These are phyloP conservation scores for Apogon talboti DNA, from an alignment of 2,797 vertebrate genomes.

Conservation along the genomic window DNA sequence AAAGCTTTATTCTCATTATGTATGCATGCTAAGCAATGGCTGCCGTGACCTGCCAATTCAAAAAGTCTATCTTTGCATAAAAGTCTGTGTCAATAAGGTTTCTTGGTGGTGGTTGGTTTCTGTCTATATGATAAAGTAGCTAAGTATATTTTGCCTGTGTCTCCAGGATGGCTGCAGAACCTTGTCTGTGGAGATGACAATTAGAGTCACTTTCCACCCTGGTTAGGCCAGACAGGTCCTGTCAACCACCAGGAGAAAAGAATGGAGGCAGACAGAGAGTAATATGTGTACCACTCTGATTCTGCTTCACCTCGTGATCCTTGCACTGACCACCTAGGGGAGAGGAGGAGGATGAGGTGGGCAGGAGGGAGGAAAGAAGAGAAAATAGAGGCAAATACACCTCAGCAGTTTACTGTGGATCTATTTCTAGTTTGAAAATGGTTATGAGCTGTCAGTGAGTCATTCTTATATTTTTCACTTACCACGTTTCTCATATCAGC, in stretches of 20 bases:
- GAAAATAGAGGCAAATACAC: conserved; percentile 58
- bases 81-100: conserved; percentile 84
- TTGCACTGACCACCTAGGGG: conserved; percentile 79
- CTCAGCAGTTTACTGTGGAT: conserved; percentile 65
- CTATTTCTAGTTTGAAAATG: conserved; percentile 76
- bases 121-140: conserved; percentile 88
- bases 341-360: conserved; percentile 44
- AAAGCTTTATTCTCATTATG: conserved; percentile 77
- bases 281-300: conserved; percentile 84
- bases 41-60: conserved; percentile 86
- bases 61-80: conserved; percentile 87
- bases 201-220: conserved; percentile 89
- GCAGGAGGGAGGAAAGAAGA: conserved; percentile 31
- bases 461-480: conserved; percentile 61
- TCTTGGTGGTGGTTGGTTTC: conserved; percentile 65
- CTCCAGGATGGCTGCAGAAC: conserved; percentile 83
- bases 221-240: conserved; percentile 85
- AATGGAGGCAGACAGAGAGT: conserved; percentile 84
- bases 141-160: conserved; percentile 84
- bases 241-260: conserved; percentile 81
- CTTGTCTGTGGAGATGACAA: conserved; percentile 89
- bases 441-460: conserved; percentile 78
- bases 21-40: conserved; percentile 83
- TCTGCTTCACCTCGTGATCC: conserved; percentile 82
- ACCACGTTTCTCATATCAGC: conserved; percentile 57